Conservation (phyloP, 1,140 invertebrate genomes). For the Gryon sp. region DNA sequence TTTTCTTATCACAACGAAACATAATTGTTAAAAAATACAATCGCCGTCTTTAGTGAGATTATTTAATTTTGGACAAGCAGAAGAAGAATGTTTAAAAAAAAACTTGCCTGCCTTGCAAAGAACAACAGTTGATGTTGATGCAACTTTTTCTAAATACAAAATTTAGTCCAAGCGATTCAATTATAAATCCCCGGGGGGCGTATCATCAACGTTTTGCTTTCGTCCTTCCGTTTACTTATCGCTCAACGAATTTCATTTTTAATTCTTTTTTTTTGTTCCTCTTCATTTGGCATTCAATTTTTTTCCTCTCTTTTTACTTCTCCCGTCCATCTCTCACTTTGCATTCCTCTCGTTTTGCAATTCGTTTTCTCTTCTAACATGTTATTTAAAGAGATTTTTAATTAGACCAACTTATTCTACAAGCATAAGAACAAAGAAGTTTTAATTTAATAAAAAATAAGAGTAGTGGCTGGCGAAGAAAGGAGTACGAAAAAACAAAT, state of each 20-base stretch:
- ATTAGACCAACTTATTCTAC: conserved; percentile 20
- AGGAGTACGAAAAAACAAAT: too few species aligned
- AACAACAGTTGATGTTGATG: too few species aligned
- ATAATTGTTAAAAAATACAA: too few species aligned
- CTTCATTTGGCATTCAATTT: neutral
- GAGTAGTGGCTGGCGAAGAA: neutral
- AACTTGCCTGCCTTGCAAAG: too few species aligned
- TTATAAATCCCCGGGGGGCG: conserved; percentile 11
- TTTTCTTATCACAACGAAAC: too few species aligned
- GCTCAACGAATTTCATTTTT: conserved; percentile 4
- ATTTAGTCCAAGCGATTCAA: conserved; percentile 17
- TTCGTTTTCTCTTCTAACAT: neutral
- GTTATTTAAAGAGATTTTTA: conserved; percentile 30
- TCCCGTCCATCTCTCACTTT: too few species aligned
- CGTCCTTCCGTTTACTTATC: neutral
- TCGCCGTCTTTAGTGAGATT: too few species aligned
- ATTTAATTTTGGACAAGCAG: too few species aligned
- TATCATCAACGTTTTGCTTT: neutral
- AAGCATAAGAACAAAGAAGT: conserved; percentile 8
- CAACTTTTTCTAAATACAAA: conserved; percentile 11
- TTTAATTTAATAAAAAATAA: conserved; percentile 11
- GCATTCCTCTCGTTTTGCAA: too few species aligned
- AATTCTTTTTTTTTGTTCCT: neutral
- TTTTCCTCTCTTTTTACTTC: neutral
- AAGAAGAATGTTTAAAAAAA: too few species aligned